Evolutionary conservation across 1,140 invertebrate species (phyloP), one percentile per base, ranked within the genome.

Genomic region (Pectinophora gossypiella): DNA sequence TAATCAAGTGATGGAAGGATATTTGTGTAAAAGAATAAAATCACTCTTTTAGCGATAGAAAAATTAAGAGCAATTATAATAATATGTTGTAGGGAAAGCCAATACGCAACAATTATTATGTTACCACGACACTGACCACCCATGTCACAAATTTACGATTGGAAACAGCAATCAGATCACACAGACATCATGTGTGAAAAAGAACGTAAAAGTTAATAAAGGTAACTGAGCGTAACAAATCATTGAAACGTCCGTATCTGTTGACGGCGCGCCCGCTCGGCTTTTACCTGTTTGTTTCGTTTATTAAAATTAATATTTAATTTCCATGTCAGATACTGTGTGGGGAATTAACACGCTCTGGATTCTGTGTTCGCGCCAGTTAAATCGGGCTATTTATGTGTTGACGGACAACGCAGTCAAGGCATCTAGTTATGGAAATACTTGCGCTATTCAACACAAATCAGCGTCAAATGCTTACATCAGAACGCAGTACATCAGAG

Each of bases 241-340:
- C 74, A 76, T 74, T 62, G 56, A 54, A 67, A 70, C 50, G 62
- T 65, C 62, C 57, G 62, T 47, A 47, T 15, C 45, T 47, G 45
- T 65, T 59, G 66, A 61, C 70, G 55, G 55, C 60, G 55, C 57
- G 70, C 74, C 73, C 69, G 64, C 65, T 64, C 61, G 54, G 63
- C 53, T 65, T 72, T 67, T 64, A 66, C 54, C 53, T 69, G 58
- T 69, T 68, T 80, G 64, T 76, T 65, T 54, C 51, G 62, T 79
- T 82, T 81, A 76, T 81, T 67, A 64, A 75, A 81, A 78, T 78
- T 59, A 71, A 77, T 75, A 75, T 84, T 79, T 81, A 74, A 79
- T 79, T 76, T 68, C 56, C 64, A 57, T 63, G 64, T 68, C 71
- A 60, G 51, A 73, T 12, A 27, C 12, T 27, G 12, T 12, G 23